Evolutionary conservation across 2,797 vertebrate genomes (phyloP).

Genomic region (Sardinella longiceps): DNA sequence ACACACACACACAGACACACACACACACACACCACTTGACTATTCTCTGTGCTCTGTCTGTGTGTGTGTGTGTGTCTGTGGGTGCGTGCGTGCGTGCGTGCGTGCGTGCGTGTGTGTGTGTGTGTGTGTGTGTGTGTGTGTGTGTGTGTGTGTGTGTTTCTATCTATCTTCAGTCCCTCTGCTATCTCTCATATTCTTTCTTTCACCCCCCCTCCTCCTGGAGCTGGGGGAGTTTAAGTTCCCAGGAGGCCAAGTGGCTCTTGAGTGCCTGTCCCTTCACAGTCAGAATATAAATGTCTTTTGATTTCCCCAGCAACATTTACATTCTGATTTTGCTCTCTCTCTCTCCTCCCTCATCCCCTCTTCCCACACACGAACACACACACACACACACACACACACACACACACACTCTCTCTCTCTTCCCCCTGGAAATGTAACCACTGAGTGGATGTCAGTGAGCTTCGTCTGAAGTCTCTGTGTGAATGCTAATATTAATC

Average conservation of each 20-base stretch:
- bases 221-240: not conserved
- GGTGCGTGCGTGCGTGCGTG: not conserved
- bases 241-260: not conserved
- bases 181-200: not conserved
- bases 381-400: not conserved
- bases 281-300: conserved; percentile 28
- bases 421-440: conserved; percentile 28
- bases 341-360: not conserved
- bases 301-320: conserved; percentile 21
- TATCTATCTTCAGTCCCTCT: not conserved
- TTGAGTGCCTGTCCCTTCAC: conserved; percentile 7
- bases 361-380: not conserved
- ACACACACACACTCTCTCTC: not conserved
- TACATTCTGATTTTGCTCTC: conserved; percentile 1
- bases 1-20: not conserved
- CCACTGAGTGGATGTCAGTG: conserved; percentile 33
- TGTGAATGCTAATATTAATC: conserved; percentile 38
- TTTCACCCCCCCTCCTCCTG: not conserved
- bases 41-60: no score
- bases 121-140: not conserved
- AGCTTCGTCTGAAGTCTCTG: conserved; percentile 24
- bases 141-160: not conserved
- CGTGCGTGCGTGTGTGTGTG: not conserved
- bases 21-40: not conserved
- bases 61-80: not conserved